phyloP scores from a whole-genome alignment of 1,140 invertebrate genomes.

The Pachypsylla venusta region DNA sequence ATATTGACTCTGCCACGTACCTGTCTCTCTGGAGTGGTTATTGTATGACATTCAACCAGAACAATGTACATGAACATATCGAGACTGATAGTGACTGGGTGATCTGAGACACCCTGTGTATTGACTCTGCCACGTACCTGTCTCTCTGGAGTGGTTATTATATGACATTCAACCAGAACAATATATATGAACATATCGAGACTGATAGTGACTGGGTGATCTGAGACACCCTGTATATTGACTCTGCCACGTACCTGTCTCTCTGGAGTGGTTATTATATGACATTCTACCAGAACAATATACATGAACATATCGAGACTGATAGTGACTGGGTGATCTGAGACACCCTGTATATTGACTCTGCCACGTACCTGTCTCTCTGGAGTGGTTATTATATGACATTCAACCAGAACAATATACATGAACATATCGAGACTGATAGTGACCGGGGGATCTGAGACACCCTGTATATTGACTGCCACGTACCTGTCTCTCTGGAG shows the following conservation, averaged over 20 bases:
- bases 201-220: not conserved
- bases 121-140: not conserved
- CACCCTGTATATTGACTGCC: too few relatives aligned
- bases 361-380: not conserved
- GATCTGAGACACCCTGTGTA: not conserved
- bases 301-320: conserved; percentile 33
- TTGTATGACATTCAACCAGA: conserved; percentile 30
- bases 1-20: too few relatives aligned
- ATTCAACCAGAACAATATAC: not conserved
- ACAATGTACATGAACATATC: conserved; percentile 34
- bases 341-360: not conserved
- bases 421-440: not conserved
- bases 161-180: not conserved
- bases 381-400: not conserved
- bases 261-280: conserved; percentile 24
- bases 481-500: conserved; percentile 26
- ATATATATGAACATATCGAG: not conserved
- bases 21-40: conserved; percentile 27
- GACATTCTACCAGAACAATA: conserved; percentile 32
- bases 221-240: not conserved
- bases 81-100: conserved; percentile 26
- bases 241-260: conserved; percentile 21
- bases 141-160: not conserved
- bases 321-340: not conserved
- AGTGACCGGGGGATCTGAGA: too few relatives aligned